Conservation (phyloP, 2,113 vertebrate species). For the Danionella cerebrum region DNA sequence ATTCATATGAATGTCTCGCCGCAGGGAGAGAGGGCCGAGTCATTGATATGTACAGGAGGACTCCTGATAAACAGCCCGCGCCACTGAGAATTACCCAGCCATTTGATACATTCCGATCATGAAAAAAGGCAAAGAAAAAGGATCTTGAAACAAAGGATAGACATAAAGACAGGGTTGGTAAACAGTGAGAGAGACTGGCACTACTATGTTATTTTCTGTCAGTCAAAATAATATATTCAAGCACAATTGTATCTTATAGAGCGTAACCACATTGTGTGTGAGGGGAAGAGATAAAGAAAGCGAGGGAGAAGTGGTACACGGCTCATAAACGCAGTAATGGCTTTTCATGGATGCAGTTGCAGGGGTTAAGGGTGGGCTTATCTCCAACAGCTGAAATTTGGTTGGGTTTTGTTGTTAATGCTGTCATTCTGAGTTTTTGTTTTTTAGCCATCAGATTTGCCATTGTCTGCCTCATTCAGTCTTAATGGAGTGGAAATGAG, state of each 20-base stretch:
- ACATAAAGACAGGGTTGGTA: slow-evolving; percentile 50
- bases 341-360: slow-evolving; percentile 25
- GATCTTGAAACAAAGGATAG: slow-evolving; percentile 41
- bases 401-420: slow-evolving; percentile 24
- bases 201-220: slow-evolving; percentile 24
- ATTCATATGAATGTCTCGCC: slow-evolving; percentile 66
- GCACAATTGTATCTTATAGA: slow-evolving; percentile 26
- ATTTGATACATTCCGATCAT: slow-evolving; percentile 65
- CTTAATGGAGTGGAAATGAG: slow-evolving; percentile 56
- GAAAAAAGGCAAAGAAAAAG: slow-evolving; percentile 33
- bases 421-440: slow-evolving; percentile 17
- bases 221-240: slow-evolving; percentile 24
- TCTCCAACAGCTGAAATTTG: slow-evolving; percentile 23
- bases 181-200: slow-evolving; percentile 18
- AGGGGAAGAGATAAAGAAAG: slow-evolving; percentile 19
- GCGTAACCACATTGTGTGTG: slow-evolving; percentile 20
- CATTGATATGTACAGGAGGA: slow-evolving; percentile 72
- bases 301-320: slow-evolving; percentile 15
- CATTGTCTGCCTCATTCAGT: slow-evolving; percentile 44
- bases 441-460: slow-evolving; percentile 29
- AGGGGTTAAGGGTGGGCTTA: slow-evolving; percentile 25
- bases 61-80: slow-evolving; percentile 65
- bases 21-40: slow-evolving; percentile 54
- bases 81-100: slow-evolving; percentile 55
- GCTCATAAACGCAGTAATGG: slow-evolving; percentile 33